These are phyloP conservation scores for Andrena flavipes DNA, from an alignment of 2,888 invertebrate species.

Conservation along the genomic window DNA sequence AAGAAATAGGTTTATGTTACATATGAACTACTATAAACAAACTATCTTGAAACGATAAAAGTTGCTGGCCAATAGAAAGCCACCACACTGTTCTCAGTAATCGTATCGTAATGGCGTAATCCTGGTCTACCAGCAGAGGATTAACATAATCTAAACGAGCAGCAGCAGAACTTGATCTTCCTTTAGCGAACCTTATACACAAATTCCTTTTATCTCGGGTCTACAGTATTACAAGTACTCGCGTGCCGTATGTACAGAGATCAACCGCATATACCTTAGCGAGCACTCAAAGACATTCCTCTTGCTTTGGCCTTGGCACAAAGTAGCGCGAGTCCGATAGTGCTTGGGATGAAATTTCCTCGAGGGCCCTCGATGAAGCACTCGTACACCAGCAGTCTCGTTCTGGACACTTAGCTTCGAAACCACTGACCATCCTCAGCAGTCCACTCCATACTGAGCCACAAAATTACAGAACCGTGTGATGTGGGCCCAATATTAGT, in stretches of 20 bases:
- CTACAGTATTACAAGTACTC: constrained; percentile 53
- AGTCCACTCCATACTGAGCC: constrained; percentile 32
- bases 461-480: constrained; percentile 32
- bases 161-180: constrained; percentile 1
- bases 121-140: background rate
- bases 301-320: constrained; percentile 59
- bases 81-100: background rate
- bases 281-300: constrained; percentile 60
- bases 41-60: background rate
- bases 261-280: constrained; percentile 11
- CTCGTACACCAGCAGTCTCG: constrained; percentile 26
- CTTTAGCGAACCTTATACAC: background rate
- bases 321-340: constrained; percentile 54
- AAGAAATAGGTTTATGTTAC: too few relatives aligned
- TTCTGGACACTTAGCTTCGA: constrained; percentile 17
- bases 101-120: background rate
- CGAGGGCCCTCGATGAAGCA: constrained; percentile 56
- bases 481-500: constrained; percentile 16
- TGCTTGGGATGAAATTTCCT: constrained; percentile 67
- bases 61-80: background rate
- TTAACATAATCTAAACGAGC: background rate
- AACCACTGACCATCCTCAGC: constrained; percentile 38
- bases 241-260: constrained; percentile 8
- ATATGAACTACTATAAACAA: background rate
- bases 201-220: constrained; percentile 15